A percentile compares a stretch with the other conserved stretches of the same genome.
phyloP scores from a whole-genome alignment of 2,113 vertebrate species.

The Pterocles gutturalis region DNA sequence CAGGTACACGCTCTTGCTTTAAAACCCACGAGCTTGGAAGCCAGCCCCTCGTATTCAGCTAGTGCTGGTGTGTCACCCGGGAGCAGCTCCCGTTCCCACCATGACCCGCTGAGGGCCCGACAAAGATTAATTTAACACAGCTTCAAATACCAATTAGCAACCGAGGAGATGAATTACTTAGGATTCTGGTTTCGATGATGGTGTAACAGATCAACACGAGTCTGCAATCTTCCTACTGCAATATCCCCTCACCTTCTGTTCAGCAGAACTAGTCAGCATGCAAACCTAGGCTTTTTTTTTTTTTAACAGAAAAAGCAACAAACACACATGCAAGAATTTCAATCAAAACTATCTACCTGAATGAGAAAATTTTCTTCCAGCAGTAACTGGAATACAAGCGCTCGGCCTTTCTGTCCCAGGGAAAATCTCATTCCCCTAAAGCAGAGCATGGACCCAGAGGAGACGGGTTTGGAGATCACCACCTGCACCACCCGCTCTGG shows the following conservation, averaged over 20 bases:
- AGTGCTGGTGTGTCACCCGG: neutral
- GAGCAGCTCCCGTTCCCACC: neutral
- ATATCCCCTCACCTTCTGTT: neutral
- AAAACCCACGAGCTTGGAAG: neutral
- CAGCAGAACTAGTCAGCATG: neutral
- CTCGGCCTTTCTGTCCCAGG: neutral
- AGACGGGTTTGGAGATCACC: neutral
- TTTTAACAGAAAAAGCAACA: neutral
- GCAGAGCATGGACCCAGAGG: fast-evolving
- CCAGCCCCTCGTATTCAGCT: fast-evolving
- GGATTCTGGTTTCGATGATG: neutral
- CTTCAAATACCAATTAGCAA: neutral
- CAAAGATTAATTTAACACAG: neutral
- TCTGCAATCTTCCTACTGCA: neutral
- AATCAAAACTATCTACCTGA: neutral
- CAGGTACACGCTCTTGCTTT: neutral
- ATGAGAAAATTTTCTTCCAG: neutral
- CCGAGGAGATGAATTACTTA: neutral
- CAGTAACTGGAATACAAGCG: neutral
- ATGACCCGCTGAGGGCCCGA: fast-evolving
- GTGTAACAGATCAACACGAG: neutral
- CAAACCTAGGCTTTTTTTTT: too few relatives aligned
- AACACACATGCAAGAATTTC: neutral
- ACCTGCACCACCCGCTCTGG: neutral
- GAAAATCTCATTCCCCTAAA: neutral